Percentiles rank a stretch among this genome's conserved stretches.
These are phyloP conservation scores for Enteromius viviparus DNA, from an alignment of 2,797 vertebrate species.

Conservation along the genomic window DNA sequence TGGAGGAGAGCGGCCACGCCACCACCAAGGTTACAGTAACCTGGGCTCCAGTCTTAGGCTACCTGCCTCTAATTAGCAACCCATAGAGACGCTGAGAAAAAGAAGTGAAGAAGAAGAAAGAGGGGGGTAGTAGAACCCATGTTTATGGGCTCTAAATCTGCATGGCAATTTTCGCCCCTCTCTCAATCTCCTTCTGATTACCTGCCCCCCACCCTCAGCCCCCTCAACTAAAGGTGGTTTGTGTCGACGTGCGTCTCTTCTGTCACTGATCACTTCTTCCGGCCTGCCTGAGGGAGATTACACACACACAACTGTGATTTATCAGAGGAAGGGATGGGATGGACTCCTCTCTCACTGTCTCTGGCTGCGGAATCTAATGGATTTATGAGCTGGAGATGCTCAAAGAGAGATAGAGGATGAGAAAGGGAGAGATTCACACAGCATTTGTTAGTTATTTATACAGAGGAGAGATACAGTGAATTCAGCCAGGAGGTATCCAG, in stretches of 20 bases:
- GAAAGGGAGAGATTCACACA: slow-evolving; percentile 33
- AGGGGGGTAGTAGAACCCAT: slow-evolving; percentile 48
- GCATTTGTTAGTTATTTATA: slow-evolving; percentile 28
- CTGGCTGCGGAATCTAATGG: slow-evolving; percentile 57
- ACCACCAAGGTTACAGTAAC: slow-evolving; percentile 83
- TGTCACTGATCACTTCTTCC: slow-evolving; percentile 77
- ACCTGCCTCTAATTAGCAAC: slow-evolving; percentile 80
- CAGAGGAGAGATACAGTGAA: neutral
- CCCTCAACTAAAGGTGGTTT: slow-evolving; percentile 71
- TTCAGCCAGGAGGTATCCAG: neutral
- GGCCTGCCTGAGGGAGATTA: slow-evolving; percentile 72
- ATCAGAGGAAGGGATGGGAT: slow-evolving; percentile 73
- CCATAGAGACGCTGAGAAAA: slow-evolving; percentile 50
- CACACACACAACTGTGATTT: slow-evolving; percentile 71
- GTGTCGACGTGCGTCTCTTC: slow-evolving; percentile 72
- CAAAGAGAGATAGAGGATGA: slow-evolving; percentile 42
- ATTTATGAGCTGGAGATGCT: slow-evolving; percentile 61
- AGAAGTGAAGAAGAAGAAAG: neutral
- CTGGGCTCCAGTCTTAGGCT: slow-evolving; percentile 72
- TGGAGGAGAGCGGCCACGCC: slow-evolving; percentile 75
- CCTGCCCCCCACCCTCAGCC: slow-evolving; percentile 58
- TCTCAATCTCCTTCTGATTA: slow-evolving; percentile 76
- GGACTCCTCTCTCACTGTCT: slow-evolving; percentile 62
- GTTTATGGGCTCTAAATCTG: slow-evolving; percentile 79
- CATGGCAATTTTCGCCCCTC: slow-evolving; percentile 77